These are phyloP conservation scores for Metacarcinus magister DNA, from an alignment of 2,888 invertebrate species.

Conservation along the genomic window DNA sequence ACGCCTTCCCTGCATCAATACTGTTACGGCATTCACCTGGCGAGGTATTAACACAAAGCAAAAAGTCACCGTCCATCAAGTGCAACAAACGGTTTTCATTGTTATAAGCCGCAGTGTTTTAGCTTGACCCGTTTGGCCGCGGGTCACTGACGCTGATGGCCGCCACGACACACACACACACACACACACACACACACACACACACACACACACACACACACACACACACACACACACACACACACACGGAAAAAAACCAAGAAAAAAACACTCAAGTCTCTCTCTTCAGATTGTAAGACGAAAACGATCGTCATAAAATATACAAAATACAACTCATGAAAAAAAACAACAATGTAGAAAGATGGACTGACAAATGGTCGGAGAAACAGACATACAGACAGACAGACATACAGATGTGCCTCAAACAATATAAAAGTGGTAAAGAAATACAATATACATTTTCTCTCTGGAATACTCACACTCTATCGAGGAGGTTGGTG, in stretches of 20 bases:
- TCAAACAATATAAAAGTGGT: background rate
- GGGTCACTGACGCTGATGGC: background rate
- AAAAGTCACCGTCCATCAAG: slow-evolving; percentile 1
- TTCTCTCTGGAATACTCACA: slow-evolving; percentile 72
- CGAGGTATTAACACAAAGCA: background rate
- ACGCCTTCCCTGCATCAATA: background rate
- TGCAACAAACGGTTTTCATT: background rate
- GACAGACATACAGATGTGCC: background rate
- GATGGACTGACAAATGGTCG: too few relatives aligned
- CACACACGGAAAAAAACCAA: background rate
- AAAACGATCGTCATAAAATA: too few relatives aligned
- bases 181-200: slow-evolving; percentile 45
- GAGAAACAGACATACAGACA: too few relatives aligned
- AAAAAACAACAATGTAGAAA: background rate
- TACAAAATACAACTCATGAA: background rate
- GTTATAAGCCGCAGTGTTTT: background rate
- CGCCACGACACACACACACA: background rate
- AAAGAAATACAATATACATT: background rate
- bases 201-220: slow-evolving; percentile 48
- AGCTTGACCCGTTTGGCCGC: background rate
- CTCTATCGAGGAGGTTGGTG: slow-evolving; percentile 76
- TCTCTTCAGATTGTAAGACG: too few relatives aligned
- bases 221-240: background rate
- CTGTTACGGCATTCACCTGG: background rate
- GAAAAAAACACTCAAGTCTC: background rate